These are phyloP conservation scores for Rhynchonema sp. DNA, from an alignment of 2,888 invertebrate species.

Conservation along the genomic window DNA sequence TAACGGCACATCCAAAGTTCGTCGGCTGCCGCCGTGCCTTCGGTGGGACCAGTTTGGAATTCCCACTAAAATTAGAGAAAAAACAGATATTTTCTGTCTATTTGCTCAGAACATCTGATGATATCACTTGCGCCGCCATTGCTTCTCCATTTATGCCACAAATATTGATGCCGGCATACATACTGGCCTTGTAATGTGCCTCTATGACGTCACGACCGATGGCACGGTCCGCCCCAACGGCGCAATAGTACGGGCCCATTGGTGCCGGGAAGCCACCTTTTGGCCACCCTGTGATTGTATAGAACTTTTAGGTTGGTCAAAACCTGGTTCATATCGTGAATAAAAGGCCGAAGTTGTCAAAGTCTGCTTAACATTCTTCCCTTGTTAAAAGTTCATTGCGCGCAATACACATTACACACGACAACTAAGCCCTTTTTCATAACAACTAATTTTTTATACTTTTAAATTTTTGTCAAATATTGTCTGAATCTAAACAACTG, in stretches of 20 bases:
- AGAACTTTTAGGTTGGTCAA: too few species aligned
- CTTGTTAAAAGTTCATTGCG: too few species aligned
- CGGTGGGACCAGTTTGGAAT: slow-evolving; percentile 74
- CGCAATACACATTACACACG: too few species aligned
- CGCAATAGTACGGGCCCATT: slow-evolving; percentile 78
- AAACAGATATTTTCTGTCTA: neutral
- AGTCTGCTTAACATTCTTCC: too few species aligned
- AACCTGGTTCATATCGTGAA: too few species aligned
- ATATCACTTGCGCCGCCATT: neutral
- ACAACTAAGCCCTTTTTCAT: too few species aligned
- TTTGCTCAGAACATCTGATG: too few species aligned
- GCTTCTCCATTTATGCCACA: slow-evolving; percentile 86
- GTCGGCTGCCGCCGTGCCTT: slow-evolving; percentile 51
- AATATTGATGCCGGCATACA: slow-evolving; percentile 74
- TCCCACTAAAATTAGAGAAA: slow-evolving; percentile 52
- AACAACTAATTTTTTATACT: too few species aligned
- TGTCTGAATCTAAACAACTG: too few species aligned
- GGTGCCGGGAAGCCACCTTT: neutral
- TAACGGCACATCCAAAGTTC: slow-evolving; percentile 52
- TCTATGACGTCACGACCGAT: slow-evolving; percentile 83
- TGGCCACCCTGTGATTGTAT: neutral
- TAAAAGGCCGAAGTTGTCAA: too few species aligned
- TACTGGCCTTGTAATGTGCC: slow-evolving; percentile 72
- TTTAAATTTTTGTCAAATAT: too few species aligned
- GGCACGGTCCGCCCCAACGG: slow-evolving; percentile 78